Evolutionary conservation across 2,113 vertebrate species (phyloP), one percentile per base, ranked within the genome.

Genomic region (Cranoglanis bouderius): DNA sequence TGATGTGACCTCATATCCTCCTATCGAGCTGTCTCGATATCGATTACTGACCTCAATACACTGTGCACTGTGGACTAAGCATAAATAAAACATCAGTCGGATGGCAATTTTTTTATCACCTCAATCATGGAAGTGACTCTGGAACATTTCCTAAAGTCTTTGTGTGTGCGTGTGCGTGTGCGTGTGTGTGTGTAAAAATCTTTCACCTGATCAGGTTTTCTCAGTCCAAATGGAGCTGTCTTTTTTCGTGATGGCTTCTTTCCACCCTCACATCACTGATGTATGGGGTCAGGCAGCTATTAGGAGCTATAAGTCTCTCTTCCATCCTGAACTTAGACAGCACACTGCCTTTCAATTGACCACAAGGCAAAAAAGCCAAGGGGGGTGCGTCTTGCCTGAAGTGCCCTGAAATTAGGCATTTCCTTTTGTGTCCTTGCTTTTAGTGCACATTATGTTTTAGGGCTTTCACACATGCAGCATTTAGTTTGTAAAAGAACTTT

Each of bases 251-350:
- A 55, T 55, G 86, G 32, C 55, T 55, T 84, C 12, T 61, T 51
- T 80, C 40, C 29, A 16, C 29, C 72, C 65, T 49, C 67, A 14
- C n/a, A 32, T 75, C 38, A 57, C 72, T 84, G 82, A 84, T 88
- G 72, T 85, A 18, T 67, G 70, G 29, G 32, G 57, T 78, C 88
- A 85, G 82, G 21, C 82, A 85, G 57, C 57, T 85, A 77, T 84
- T 85, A 88, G 29, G 40, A 65, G 72, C 46, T 43, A 55, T 78
- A 61, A 24, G 29, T 21, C 65, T 83, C 65, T 55, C 26, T 43
- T 65, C 78, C 57, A 65, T 85, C 77, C 29, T 51, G 67, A 88
- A n/a, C 46, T 13, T 59, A 78, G 72, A 85, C 87, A 78, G 43
- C 14, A 55, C 81, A 75, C 32, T 65, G 49, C 82, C 40, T 51